Base-by-base conservation (phyloP, 2,888 invertebrate genomes). In the Suillia variegata region DNA sequence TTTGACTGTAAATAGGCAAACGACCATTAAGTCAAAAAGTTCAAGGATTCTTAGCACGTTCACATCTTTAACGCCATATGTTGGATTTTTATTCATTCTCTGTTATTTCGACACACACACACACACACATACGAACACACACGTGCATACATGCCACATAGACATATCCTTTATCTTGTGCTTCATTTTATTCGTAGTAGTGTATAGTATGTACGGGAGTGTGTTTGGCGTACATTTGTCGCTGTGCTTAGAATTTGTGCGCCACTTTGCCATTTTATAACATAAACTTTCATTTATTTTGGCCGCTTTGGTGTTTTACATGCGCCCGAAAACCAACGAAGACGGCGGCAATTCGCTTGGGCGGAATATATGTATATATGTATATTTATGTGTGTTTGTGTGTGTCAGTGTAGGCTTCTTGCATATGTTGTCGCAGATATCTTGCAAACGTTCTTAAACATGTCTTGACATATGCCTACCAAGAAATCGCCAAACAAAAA, bases 61-160 rank as follows among this genome's bases (percentile, higher is more conserved):
- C 73, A 64, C 77, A 76, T 79, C 77, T 79, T 80, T 79, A 79
- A 79, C 77, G 78, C 78, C 79, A 79, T 74, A 78, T 80, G 79
- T 76, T 79, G 72, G 70, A 76, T 75, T 76, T 71, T 77, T 73
- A 74, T 70, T 76, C 75, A 75, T 72, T 76, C 75, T 73, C 64
- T 69, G 59, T 63, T 45, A 47, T 31, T 17, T 38, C 17, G 38
- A 45, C 18, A 45, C 18, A 15, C 15, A 53, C 26, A 26, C 1
- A 51, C 51, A 51, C 22, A 26, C 12, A 5, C 24, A 24, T 6
- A 50, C 50, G n/a, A n/a, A n/a, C n/a, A n/a, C n/a, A n/a, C n/a
- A n/a, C n/a, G n/a, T n/a, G n/a, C n/a, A n/a, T n/a, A 48, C 22
- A 21, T 17, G 47, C 12, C 50, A 49, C 54, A 38, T 56, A 47